Percentiles rank a stretch among this genome's conserved stretches.
Evolutionary conservation across 2,113 vertebrate genomes (phyloP).

Genomic region (Dicaeum eximium): DNA sequence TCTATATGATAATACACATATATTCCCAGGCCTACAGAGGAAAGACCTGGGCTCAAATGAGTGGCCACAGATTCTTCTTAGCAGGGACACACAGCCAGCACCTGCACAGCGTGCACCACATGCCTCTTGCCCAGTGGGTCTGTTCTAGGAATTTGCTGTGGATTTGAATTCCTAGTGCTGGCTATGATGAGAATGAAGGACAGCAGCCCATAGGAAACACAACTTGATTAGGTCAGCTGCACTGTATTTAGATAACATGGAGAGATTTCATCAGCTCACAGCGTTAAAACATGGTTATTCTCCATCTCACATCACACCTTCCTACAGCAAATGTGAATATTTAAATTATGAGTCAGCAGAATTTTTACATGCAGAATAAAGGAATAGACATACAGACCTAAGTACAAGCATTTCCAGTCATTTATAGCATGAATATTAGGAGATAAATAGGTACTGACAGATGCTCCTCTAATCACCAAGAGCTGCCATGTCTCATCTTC

Average conservation of each 20-base stretch:
- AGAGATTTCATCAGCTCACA: neutral
- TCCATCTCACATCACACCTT: neutral
- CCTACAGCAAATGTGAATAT: neutral
- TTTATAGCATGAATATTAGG: neutral
- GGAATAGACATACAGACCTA: neutral
- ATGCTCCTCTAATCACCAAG: constrained; percentile 39
- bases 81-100: neutral
- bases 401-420: neutral
- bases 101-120: neutral
- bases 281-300: neutral
- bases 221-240: neutral
- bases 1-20: neutral
- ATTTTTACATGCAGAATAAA: neutral
- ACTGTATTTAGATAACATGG: neutral
- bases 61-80: neutral
- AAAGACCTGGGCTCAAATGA: neutral
- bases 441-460: constrained; percentile 55
- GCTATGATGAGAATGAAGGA: neutral
- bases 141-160: neutral
- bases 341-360: neutral
- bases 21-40: neutral
- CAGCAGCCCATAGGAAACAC: neutral
- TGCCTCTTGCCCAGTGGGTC: neutral
- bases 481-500: constrained; percentile 57
- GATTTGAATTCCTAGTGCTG: neutral